Conservation (phyloP, 2,113 vertebrate species). For the Verasper variegatus region DNA sequence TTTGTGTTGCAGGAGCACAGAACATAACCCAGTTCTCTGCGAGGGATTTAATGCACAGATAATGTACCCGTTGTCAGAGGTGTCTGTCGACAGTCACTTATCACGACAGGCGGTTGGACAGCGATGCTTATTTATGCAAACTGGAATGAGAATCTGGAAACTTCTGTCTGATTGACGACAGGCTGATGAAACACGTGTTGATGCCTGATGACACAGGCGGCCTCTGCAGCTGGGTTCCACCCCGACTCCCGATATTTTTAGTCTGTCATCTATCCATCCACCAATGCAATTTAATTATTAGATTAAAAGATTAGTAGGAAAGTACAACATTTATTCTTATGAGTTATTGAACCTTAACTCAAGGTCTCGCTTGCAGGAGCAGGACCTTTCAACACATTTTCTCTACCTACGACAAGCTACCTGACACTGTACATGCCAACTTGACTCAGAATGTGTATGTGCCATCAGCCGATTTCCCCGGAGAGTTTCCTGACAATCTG, state of each 20-base stretch:
- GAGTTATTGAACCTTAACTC: too few relatives aligned
- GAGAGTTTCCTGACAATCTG: too few relatives aligned
- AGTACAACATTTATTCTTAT: too few relatives aligned
- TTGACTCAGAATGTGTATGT: too few relatives aligned
- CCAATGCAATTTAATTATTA: too few relatives aligned
- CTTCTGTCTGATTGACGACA: not conserved
- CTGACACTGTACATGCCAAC: too few relatives aligned
- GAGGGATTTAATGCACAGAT: not conserved
- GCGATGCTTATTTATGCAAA: too few relatives aligned
- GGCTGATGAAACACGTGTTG: constrained; percentile 7
- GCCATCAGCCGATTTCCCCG: too few relatives aligned
- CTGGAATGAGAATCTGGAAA: not conserved
- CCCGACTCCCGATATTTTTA: constrained; percentile 6
- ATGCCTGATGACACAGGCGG: not conserved
- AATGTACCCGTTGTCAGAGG: not conserved
- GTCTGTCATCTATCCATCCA: not conserved
- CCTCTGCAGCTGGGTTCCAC: not conserved
- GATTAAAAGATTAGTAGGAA: too few relatives aligned
- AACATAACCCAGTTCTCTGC: not conserved
- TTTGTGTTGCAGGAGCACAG: not conserved
- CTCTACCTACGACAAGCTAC: too few relatives aligned
- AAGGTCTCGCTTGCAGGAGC: too few relatives aligned
- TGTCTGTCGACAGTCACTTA: not conserved
- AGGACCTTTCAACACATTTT: too few relatives aligned
- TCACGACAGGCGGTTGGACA: not conserved